phyloP scores from a whole-genome alignment of 2,797 vertebrate species.

The Amazona finschi region DNA sequence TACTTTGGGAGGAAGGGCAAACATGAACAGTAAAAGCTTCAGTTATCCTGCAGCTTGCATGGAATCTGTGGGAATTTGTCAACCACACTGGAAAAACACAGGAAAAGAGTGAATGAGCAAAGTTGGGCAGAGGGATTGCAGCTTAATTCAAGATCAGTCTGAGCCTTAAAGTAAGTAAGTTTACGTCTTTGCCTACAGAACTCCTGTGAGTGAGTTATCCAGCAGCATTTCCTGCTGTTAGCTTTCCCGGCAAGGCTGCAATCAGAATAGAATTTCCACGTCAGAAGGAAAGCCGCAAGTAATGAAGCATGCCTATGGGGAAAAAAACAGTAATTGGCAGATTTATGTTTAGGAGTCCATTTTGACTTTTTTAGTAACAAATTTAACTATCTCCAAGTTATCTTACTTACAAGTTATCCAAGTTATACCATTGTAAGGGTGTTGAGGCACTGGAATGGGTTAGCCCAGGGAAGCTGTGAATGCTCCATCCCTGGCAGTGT shows the following conservation, averaged over 20 bases:
- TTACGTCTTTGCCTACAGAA: not conserved
- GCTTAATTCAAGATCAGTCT: not conserved
- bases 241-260: not conserved
- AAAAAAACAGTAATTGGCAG: not conserved
- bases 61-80: not conserved
- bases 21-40: not conserved
- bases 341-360: not conserved
- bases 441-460: not conserved
- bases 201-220: not conserved
- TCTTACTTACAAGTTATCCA: not conserved
- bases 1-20: not conserved
- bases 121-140: not conserved
- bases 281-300: not conserved
- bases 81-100: not conserved
- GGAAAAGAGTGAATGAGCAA: not conserved
- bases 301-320: not conserved
- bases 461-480: no score
- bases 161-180: not conserved
- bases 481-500: no score
- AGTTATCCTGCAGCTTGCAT: not conserved
- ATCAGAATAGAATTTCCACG: not conserved
- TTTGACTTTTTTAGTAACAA: not conserved
- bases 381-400: not conserved
- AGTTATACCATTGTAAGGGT: not conserved
- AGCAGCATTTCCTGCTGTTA: not conserved